A percentile compares a stretch with the other conserved stretches of the same genome.
Evolutionary conservation across 2,113 vertebrate species (phyloP).

Genomic region (Maccullochella peelii): DNA sequence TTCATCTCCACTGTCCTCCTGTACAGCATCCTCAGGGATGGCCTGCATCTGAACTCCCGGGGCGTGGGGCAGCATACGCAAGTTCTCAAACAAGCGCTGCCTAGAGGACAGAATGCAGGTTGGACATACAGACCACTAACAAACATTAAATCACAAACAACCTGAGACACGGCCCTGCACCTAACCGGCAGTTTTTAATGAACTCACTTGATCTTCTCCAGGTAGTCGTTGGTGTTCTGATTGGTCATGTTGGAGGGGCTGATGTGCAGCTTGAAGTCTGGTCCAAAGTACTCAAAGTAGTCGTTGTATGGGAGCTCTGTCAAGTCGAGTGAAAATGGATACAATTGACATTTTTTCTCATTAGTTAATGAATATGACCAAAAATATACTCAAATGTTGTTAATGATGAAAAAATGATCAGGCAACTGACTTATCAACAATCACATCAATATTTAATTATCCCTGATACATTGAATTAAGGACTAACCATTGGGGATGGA

Average conservation of each 20-base stretch:
- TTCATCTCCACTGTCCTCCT: slow-evolving; percentile 96
- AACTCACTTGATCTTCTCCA: slow-evolving; percentile 95
- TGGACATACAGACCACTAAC: not conserved
- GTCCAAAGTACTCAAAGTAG: slow-evolving; percentile 99
- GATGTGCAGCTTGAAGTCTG: slow-evolving; percentile 99
- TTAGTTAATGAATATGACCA: not conserved
- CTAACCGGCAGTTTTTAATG: not conserved
- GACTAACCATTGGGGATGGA: slow-evolving; percentile 92
- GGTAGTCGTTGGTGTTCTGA: slow-evolving; percentile 98
- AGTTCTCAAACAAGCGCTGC: slow-evolving; percentile 80
- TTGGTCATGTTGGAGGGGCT: slow-evolving; percentile 99
- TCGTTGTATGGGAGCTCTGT: slow-evolving; percentile 96
- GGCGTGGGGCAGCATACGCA: slow-evolving; percentile 82
- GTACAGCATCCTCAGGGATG: slow-evolving; percentile 95
- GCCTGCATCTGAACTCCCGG: slow-evolving; percentile 89
- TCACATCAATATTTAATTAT: not conserved
- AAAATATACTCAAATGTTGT: too few species aligned
- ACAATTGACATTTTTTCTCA: not conserved
- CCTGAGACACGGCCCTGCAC: not conserved
- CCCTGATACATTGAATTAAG: not conserved
- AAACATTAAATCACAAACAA: not conserved
- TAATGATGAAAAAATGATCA: not conserved
- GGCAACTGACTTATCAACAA: not conserved
- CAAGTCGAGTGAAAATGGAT: not conserved
- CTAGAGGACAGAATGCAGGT: slow-evolving; percentile 37